Conservation (phyloP, 2,888 invertebrate species). For the Drosophila pegasa region DNA sequence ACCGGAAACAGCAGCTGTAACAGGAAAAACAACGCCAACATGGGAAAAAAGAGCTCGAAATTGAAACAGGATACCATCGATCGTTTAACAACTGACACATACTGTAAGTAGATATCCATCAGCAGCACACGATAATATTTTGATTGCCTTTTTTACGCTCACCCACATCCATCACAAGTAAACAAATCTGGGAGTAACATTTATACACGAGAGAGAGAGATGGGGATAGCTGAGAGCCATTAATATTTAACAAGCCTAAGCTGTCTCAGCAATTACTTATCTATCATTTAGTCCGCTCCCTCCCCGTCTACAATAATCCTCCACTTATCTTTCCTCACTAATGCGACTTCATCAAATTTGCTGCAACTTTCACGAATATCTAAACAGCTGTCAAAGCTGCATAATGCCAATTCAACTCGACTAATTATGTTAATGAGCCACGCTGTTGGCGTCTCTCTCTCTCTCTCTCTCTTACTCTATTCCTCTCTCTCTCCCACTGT, state of each 20-base stretch:
- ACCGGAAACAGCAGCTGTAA: constrained; percentile 20
- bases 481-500: neutral
- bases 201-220: neutral
- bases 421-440: constrained; percentile 29
- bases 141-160: constrained; percentile 24
- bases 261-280: constrained; percentile 2
- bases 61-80: constrained; percentile 98
- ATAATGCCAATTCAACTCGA: constrained; percentile 22
- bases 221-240: neutral
- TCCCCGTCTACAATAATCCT: neutral
- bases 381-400: constrained; percentile 8
- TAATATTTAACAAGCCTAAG: constrained; percentile 4
- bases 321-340: constrained; percentile 10
- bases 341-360: constrained; percentile 5
- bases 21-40: constrained; percentile 84
- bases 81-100: constrained; percentile 95
- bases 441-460: neutral
- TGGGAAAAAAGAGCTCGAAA: constrained; percentile 98
- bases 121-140: constrained; percentile 9
- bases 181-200: constrained; percentile 9
- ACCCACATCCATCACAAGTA: constrained; percentile 35
- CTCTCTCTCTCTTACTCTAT: neutral
- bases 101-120: constrained; percentile 90
- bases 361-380: constrained; percentile 7
- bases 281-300: neutral